Percentiles rank a stretch among this genome's conserved stretches.
phyloP scores from a whole-genome alignment of 2,113 vertebrate genomes.

The Eubucco bourcierii region DNA sequence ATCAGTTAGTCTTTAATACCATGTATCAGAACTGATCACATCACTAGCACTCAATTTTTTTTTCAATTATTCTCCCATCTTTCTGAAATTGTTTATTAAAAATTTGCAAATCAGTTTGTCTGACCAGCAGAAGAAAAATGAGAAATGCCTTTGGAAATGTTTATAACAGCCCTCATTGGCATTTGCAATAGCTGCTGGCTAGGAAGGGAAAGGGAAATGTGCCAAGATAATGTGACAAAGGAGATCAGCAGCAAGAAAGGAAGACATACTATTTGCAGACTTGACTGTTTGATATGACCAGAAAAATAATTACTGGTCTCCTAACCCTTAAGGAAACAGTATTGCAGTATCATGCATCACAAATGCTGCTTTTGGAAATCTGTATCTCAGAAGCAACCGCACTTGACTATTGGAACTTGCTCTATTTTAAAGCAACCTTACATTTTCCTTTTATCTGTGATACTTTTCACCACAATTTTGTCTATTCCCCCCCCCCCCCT shows the following conservation, averaged over 20 bases:
- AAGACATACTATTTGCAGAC: not conserved
- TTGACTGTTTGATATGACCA: conserved; percentile 5
- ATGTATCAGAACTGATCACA: not conserved
- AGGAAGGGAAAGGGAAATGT: not conserved
- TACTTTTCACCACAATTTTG: not conserved
- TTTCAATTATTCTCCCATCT: not conserved
- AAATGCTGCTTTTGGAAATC: not conserved
- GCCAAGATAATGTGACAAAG: not conserved
- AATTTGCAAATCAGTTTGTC: not conserved
- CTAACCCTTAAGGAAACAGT: not conserved
- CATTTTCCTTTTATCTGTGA: not conserved
- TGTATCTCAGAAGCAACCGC: not conserved
- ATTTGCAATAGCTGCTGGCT: not conserved
- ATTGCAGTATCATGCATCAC: not conserved
- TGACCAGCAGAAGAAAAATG: conserved; percentile 2
- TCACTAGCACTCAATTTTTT: not conserved
- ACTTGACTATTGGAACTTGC: not conserved
- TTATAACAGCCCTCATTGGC: not conserved
- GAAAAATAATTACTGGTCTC: not conserved
- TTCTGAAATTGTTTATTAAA: not conserved
- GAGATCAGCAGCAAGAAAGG: not conserved
- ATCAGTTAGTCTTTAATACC: not conserved
- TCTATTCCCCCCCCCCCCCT: not conserved
- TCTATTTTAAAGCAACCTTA: not conserved
- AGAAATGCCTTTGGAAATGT: not conserved